These are phyloP conservation scores for Agapornis canus DNA, from an alignment of 2,797 vertebrate genomes.

Conservation along the genomic window DNA sequence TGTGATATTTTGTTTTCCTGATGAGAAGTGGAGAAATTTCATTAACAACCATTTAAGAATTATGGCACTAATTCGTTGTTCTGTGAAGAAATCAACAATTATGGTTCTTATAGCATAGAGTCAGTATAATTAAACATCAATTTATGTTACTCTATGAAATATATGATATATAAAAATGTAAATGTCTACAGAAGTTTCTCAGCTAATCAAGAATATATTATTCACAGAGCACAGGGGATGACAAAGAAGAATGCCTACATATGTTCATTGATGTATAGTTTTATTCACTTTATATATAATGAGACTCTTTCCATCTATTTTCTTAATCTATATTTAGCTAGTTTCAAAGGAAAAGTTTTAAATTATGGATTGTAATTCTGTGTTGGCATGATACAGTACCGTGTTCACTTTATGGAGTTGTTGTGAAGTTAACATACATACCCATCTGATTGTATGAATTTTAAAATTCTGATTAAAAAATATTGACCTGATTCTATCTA, in stretches of 20 bases:
- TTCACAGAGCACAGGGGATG: not conserved
- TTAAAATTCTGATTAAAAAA: constrained; percentile 58
- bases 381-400: not conserved
- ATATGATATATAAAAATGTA: not conserved
- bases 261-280: constrained; percentile 17
- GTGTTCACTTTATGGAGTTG: constrained; percentile 23
- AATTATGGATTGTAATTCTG: constrained; percentile 35
- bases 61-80: not conserved
- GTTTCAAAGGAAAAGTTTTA: constrained; percentile 57
- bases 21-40: not conserved
- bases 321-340: constrained; percentile 50
- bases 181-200: not conserved
- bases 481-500: constrained; percentile 57
- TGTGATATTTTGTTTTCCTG: not conserved
- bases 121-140: not conserved
- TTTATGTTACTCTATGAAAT: not conserved
- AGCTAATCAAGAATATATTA: not conserved
- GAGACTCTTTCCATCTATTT: constrained; percentile 10
- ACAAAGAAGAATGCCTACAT: not conserved
- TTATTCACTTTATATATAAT: constrained; percentile 37
- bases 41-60: not conserved
- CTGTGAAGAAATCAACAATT: not conserved
- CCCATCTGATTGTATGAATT: constrained; percentile 10
- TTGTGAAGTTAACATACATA: constrained; percentile 62
- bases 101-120: not conserved